A percentile compares a stretch with the other conserved stretches of the same genome.
These are phyloP conservation scores for Telmatherina bonti DNA, from an alignment of 2,797 vertebrate genomes.

Conservation along the genomic window DNA sequence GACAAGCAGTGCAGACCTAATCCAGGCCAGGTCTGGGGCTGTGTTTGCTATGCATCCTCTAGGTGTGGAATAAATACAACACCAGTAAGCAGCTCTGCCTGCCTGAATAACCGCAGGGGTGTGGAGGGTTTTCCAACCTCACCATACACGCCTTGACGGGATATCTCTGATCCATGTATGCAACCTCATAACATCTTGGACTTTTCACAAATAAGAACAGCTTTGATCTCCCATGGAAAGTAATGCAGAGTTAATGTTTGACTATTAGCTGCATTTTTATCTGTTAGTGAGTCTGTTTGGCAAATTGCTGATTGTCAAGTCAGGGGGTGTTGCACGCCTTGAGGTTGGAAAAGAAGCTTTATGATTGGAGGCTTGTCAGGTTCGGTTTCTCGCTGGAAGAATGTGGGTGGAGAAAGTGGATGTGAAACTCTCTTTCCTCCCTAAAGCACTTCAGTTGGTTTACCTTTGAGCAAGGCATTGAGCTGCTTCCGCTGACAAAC, in stretches of 20 bases:
- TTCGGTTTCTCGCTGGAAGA: constrained; percentile 40
- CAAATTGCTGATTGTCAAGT: constrained; percentile 58
- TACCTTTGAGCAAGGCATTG: constrained; percentile 66
- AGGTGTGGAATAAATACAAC: constrained; percentile 79
- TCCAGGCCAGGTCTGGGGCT: constrained; percentile 80
- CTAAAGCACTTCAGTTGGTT: constrained; percentile 25
- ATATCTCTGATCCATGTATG: constrained; percentile 78
- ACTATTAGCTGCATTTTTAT: constrained; percentile 81
- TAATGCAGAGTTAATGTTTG: constrained; percentile 79
- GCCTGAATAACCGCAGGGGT: constrained; percentile 56
- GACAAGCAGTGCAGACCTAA: constrained; percentile 79
- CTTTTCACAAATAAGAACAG: constrained; percentile 76
- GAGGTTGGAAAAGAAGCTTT: constrained; percentile 33
- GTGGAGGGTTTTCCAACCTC: constrained; percentile 53
- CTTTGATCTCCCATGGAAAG: constrained; percentile 83
- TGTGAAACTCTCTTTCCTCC: constrained; percentile 37
- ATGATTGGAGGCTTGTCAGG: constrained; percentile 56
- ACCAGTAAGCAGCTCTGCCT: constrained; percentile 70
- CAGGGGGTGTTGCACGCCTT: constrained; percentile 48
- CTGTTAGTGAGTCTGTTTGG: constrained; percentile 57
- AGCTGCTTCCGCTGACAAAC: constrained; percentile 5
- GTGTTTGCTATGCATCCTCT: constrained; percentile 87
- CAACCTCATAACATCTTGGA: constrained; percentile 77
- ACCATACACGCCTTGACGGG: constrained; percentile 68
- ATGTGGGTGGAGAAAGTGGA: constrained; percentile 49